Evolutionary conservation across 2,888 invertebrate species (phyloP).

Genomic region (Stramonita haemastoma): DNA sequence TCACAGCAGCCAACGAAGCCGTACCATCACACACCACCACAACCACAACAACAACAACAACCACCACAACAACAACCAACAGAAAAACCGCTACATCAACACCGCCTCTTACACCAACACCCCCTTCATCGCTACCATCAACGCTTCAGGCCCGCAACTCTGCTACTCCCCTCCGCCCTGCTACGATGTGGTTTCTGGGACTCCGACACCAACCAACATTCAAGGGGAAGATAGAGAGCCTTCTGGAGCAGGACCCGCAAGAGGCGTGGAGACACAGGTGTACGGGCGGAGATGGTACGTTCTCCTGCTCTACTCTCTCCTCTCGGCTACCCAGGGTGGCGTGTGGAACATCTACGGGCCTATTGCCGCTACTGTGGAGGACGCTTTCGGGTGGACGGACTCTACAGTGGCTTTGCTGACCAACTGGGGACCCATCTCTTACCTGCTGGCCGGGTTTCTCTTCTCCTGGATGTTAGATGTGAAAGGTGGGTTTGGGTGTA

Average conservation of each 20-base stretch:
- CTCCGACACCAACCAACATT: neutral
- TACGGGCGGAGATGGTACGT: conserved; percentile 54
- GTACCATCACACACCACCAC: neutral
- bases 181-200: neutral
- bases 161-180: neutral
- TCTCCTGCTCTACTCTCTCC: conserved; percentile 47
- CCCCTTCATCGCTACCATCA: neutral
- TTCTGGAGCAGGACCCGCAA: neutral
- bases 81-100: neutral
- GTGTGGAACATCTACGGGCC: conserved; percentile 55
- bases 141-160: conserved; percentile 1
- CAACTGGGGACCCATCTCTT: conserved; percentile 53
- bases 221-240: neutral
- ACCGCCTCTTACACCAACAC: neutral
- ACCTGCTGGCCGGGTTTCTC: conserved; percentile 44
- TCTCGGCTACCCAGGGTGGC: conserved; percentile 45
- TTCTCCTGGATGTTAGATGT: conserved; percentile 55
- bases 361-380: conserved; percentile 44
- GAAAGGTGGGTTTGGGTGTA: conserved; percentile 48
- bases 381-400: conserved; percentile 52
- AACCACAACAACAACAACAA: neutral
- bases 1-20: neutral
- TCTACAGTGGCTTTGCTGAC: conserved; percentile 49
- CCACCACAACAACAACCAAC: neutral
- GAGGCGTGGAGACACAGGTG: neutral